Evolutionary conservation across 2,888 invertebrate genomes (phyloP), one percentile per base, ranked within the genome.

Genomic region (Agrilus cyanescens): DNA sequence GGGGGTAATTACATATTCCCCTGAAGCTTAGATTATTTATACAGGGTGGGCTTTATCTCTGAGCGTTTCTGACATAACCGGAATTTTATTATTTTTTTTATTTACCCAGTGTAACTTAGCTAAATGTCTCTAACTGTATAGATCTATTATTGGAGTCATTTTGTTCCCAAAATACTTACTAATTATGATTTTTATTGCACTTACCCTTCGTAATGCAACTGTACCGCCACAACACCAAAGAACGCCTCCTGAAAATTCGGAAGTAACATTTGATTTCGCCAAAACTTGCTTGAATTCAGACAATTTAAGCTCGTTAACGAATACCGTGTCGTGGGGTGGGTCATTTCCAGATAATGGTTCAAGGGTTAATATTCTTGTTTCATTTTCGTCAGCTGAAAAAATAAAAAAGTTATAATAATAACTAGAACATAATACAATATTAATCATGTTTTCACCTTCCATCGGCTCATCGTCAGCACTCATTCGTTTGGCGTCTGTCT

Each of bases 141-240:
- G 20, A 8, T 20, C 7, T 20, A 10, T 4, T 25, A 25, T 3
- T 25, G 25, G 7, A 6, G 20, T 8, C 7, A 20, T 7, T 20
- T 20, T 20, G 7, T 6, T 20, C 20, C 20, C 20, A 20, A 20
- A 20, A 20, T 20, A 20, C 7, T 20, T 20, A 20, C 7, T 4
- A 7, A 20, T 20, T 25, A 25, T 4, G n/a, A n/a, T 31, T 8
- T 31, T 31, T 12, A 33, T 14, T 14, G n/a, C 2, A 8, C 71
- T 64, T 65, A 85, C 88, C 69, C 88, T 78, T 56, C 90, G 75
- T 35, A 98, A 78, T 4, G 95, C 94, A 41, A 96, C 77, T 1
- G 84, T 83, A 32, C 87, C 86, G 64, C 89, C 88, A 59, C 89
- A 90, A 69, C 96, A 95, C 79, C 93, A 90, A 2, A 97, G 73